phyloP scores from a whole-genome alignment of 92 coral and sea anemone species.

The Plumapathes pennacea region DNA sequence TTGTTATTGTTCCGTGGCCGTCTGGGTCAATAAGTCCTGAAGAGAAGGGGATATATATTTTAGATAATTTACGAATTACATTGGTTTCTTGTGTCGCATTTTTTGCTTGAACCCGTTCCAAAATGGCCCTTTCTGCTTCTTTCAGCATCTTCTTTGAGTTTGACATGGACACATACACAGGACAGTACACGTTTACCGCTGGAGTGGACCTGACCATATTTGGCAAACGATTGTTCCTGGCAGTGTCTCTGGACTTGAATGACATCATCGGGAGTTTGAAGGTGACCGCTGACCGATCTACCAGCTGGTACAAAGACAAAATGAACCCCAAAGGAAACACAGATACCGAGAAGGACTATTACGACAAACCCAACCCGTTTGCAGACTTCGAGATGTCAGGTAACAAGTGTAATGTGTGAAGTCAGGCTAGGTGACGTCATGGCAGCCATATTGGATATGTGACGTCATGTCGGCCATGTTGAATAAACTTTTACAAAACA shows the following conservation, averaged over 20 bases:
- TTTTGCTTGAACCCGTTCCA: not conserved
- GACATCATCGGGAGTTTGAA: conserved; percentile 63
- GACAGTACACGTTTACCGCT: conserved; percentile 66
- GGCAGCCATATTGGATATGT: not conserved
- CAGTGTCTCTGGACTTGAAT: conserved; percentile 52
- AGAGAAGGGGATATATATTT: no score
- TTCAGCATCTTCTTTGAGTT: conserved; percentile 86
- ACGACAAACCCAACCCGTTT: conserved; percentile 89
- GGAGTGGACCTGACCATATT: conserved; percentile 92
- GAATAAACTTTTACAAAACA: no score
- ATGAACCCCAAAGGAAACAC: conserved; percentile 87
- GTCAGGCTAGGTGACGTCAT: no score
- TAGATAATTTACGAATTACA: no score
- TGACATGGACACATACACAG: conserved; percentile 62
- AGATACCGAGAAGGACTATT: conserved; percentile 68
- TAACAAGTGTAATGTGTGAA: conserved; percentile 7
- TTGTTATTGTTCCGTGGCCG: no score
- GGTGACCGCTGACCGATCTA: conserved; percentile 50
- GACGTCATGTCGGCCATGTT: not conserved
- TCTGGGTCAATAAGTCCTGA: conserved; percentile 93
- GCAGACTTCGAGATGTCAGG: conserved; percentile 92
- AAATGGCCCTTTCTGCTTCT: not conserved
- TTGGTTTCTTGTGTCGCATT: no score
- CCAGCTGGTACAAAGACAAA: conserved; percentile 78
- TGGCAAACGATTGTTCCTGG: conserved; percentile 80